phyloP scores from a whole-genome alignment of 2,113 vertebrate species.

The Ahaetulla prasina region DNA sequence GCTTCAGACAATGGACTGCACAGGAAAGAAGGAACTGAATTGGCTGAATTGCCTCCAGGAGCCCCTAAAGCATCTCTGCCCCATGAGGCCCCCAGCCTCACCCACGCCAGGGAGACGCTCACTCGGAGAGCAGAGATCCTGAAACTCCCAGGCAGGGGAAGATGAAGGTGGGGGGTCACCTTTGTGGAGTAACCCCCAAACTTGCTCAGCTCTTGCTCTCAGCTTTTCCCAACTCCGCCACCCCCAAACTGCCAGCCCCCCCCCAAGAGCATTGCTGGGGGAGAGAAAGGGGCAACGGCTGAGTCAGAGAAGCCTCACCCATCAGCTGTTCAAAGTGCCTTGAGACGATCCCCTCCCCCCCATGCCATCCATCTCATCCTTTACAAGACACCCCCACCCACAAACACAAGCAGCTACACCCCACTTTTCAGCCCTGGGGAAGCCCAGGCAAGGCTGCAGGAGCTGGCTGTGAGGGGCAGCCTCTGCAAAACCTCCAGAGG shows the following conservation, averaged over 20 bases:
- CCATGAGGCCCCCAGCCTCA: neutral
- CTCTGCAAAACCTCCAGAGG: neutral
- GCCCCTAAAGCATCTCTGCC: neutral
- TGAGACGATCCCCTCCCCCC: no score
- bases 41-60: neutral
- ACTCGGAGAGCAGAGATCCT: neutral
- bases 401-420: neutral
- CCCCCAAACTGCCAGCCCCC: neutral
- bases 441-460: neutral
- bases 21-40: neutral
- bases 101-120: neutral
- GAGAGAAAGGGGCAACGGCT: neutral
- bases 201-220: neutral
- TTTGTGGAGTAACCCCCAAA: neutral
- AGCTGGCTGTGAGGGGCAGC: neutral
- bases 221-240: neutral
- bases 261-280: neutral
- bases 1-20: neutral
- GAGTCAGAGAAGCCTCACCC: neutral
- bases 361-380: neutral
- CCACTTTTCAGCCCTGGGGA: neutral
- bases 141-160: neutral
- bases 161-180: neutral
- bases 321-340: neutral
- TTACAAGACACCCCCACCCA: neutral